Evolutionary conservation across 1,140 invertebrate species (phyloP).

Genomic region (Scaptodrosophila lebanonensis): DNA sequence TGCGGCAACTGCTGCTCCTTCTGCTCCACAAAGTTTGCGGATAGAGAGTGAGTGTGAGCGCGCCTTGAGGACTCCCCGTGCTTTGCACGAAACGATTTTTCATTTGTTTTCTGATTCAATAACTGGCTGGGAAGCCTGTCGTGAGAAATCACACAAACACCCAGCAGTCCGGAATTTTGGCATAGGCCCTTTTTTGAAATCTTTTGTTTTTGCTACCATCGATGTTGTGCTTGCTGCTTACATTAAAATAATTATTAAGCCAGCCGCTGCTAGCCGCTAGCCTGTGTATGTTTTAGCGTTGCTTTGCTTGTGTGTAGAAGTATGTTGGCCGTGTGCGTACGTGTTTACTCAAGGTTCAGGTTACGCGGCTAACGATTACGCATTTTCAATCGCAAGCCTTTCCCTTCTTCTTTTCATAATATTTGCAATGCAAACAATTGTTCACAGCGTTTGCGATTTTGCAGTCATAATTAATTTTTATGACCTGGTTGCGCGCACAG

Average conservation of each 20-base stretch:
- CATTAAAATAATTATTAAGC: no score
- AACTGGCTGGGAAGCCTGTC: no score
- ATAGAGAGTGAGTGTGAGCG: conserved; percentile 3
- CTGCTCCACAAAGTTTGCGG: conserved; percentile 2
- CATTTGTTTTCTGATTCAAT: conserved; percentile 39
- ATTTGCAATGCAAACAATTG: conserved; percentile 16
- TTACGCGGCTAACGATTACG: conserved; percentile 63
- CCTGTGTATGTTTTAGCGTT: conserved; percentile 1
- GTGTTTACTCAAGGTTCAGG: conserved; percentile 72
- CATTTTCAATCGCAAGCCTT: conserved; percentile 59
- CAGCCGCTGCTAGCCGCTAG: no score
- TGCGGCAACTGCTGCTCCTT: conserved; percentile 41
- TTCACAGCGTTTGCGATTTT: conserved; percentile 24
- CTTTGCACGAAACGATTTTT: conserved; percentile 73
- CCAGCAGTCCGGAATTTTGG: no score
- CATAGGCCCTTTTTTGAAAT: no score
- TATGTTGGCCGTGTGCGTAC: conserved; percentile 29
- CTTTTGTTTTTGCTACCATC: no score
- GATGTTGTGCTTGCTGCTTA: no score
- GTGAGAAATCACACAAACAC: no score
- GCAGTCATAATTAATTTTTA: no score
- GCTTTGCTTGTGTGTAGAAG: not conserved
- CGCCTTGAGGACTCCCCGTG: conserved; percentile 50
- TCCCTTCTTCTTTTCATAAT: conserved; percentile 4
- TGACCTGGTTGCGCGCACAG: conserved; percentile 62